Percentiles rank a stretch among this genome's conserved stretches.
Evolutionary conservation across 2,797 vertebrate genomes (phyloP).

Genomic region (Agapornis canus): DNA sequence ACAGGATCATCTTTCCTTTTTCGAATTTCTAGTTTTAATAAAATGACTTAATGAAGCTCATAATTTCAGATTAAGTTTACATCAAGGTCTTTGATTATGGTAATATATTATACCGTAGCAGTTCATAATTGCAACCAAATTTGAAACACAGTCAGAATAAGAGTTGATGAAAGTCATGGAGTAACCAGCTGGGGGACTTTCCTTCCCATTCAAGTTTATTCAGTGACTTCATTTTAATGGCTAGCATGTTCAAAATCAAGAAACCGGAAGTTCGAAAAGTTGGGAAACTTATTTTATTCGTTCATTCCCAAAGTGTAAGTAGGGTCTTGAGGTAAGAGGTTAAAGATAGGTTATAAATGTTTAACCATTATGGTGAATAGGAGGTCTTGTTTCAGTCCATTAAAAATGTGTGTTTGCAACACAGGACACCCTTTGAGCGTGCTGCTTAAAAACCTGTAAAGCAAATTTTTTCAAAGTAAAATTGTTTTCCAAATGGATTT

Average conservation of each 20-base stretch:
- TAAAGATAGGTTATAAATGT: background rate
- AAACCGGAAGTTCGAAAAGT: background rate
- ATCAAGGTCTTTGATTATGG: background rate
- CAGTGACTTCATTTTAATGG: background rate
- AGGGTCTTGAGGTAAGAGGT: background rate
- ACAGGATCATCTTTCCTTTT: fast-evolving
- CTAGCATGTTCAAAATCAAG: background rate
- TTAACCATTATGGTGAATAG: fast-evolving
- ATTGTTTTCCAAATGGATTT: background rate
- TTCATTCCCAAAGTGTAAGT: background rate
- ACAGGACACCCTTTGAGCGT: background rate
- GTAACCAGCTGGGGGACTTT: background rate
- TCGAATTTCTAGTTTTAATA: background rate
- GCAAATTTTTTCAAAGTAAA: background rate
- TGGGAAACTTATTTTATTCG: background rate
- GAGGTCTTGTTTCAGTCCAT: background rate
- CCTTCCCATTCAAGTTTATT: background rate
- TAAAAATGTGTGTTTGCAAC: background rate
- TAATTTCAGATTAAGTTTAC: background rate
- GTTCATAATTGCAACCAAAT: background rate
- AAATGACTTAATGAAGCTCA: background rate
- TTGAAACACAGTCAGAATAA: background rate
- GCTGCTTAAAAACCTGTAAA: background rate
- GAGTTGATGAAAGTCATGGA: background rate
- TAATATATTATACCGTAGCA: background rate